These are phyloP conservation scores for Geodia barretti DNA, from an alignment of 37 sponge, comb jelly and placozoan species.

Conservation along the genomic window DNA sequence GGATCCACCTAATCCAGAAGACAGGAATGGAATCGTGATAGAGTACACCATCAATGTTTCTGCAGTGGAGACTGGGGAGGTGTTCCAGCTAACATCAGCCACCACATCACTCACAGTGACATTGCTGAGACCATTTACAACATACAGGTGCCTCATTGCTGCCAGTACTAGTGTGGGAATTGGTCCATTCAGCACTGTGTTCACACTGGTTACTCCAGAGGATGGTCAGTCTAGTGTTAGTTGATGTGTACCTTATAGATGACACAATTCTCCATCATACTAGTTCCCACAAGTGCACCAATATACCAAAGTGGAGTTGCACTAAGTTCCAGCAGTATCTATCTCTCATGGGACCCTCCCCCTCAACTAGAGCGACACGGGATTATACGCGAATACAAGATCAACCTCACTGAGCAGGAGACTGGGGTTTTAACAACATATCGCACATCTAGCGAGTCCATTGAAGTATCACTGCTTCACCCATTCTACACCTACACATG, in stretches of 20 bases:
- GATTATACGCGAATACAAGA: background rate
- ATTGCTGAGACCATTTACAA: slow-evolving; percentile 32
- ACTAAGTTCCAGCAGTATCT: background rate
- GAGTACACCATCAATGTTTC: slow-evolving; percentile 27
- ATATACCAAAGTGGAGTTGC: background rate
- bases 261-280: background rate
- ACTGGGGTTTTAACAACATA: background rate
- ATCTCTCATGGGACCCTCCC: background rate
- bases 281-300: slow-evolving; percentile 8
- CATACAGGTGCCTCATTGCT: slow-evolving; percentile 32
- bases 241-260: too few relatives aligned
- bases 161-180: slow-evolving; percentile 27
- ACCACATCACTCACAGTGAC: background rate
- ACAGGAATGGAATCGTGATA: slow-evolving; percentile 31
- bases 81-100: background rate
- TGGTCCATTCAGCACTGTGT: slow-evolving; percentile 30
- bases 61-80: slow-evolving; percentile 6
- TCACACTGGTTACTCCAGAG: slow-evolving; percentile 33
- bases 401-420: background rate
- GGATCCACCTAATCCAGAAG: slow-evolving; percentile 13
- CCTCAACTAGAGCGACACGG: background rate
- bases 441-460: background rate
- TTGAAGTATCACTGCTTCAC: background rate
- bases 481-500: background rate
- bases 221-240: slow-evolving; percentile 23